Evolutionary conservation across 1,140 invertebrate genomes (phyloP).

Genomic region (Pseudachorutes palmiensis): DNA sequence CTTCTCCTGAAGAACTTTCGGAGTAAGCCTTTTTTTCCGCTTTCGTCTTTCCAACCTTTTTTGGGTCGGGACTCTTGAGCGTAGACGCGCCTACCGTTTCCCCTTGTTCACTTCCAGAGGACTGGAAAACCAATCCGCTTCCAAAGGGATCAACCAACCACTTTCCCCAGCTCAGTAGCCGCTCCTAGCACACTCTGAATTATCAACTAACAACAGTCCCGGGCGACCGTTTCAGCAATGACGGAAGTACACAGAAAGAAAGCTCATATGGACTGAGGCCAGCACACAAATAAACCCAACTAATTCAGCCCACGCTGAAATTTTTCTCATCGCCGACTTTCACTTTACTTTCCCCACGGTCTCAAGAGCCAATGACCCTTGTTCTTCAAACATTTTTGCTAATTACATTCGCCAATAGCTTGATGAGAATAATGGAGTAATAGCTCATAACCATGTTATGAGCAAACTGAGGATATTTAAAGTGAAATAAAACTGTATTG

Average conservation of each 20-base stretch:
- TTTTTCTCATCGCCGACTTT: no score
- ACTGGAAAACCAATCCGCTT: conserved; percentile 7
- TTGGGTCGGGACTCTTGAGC: conserved; percentile 5
- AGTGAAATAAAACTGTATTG: no score
- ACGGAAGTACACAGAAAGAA: neutral
- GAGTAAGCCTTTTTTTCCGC: neutral
- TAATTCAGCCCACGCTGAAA: no score
- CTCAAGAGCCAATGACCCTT: no score
- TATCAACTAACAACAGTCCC: neutral
- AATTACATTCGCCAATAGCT: no score
- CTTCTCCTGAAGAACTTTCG: neutral
- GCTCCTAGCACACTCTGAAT: neutral
- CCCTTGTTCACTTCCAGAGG: conserved; percentile 1
- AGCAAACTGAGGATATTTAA: no score
- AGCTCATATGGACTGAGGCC: neutral
- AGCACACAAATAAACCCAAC: neutral
- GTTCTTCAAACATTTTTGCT: no score
- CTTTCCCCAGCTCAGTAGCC: neutral
- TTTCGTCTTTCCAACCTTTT: neutral
- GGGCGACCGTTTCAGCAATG: neutral
- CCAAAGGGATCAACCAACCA: conserved; percentile 11
- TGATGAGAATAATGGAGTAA: no score
- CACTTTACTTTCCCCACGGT: no score
- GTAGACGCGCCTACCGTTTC: conserved; percentile 5
- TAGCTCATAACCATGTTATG: no score